Percentiles rank a stretch among this genome's conserved stretches.
phyloP scores from a whole-genome alignment of 2,113 vertebrate genomes.

The Xiphias gladius region DNA sequence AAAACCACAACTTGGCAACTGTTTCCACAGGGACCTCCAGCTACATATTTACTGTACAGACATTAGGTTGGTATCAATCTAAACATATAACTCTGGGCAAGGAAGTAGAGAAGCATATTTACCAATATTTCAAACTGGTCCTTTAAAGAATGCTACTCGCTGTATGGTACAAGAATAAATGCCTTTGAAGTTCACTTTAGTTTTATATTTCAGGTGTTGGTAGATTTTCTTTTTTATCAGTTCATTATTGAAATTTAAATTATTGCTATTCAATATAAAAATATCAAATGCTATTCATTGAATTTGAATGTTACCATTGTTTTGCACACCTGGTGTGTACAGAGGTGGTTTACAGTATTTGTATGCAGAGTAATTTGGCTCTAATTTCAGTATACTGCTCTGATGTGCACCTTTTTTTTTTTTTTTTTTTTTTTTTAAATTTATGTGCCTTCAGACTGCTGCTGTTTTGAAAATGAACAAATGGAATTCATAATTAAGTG shows the following conservation, averaged over 20 bases:
- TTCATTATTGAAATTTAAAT: conserved; percentile 62
- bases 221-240: conserved; percentile 42
- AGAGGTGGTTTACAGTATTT: conserved; percentile 46
- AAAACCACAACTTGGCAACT: background rate
- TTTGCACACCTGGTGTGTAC: conserved; percentile 59
- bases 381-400: conserved; percentile 25
- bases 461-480: conserved; percentile 37
- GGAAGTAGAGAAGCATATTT: background rate
- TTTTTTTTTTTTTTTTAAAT: conserved; percentile 35
- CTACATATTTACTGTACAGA: background rate
- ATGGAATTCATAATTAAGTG: conserved; percentile 38
- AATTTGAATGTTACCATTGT: conserved; percentile 37
- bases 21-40: background rate
- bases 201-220: conserved; percentile 49
- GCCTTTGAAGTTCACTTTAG: conserved; percentile 44
- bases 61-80: background rate
- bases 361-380: conserved; percentile 38
- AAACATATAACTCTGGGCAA: background rate
- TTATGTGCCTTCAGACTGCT: conserved; percentile 31
- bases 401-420: conserved; percentile 14
- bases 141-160: conserved; percentile 36
- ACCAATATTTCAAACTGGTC: conserved; percentile 5
- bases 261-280: conserved; percentile 60
- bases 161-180: conserved; percentile 53
- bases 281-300: too few relatives aligned